phyloP scores from a whole-genome alignment of 2,113 vertebrate species.

The Chaenocephalus aceratus region DNA sequence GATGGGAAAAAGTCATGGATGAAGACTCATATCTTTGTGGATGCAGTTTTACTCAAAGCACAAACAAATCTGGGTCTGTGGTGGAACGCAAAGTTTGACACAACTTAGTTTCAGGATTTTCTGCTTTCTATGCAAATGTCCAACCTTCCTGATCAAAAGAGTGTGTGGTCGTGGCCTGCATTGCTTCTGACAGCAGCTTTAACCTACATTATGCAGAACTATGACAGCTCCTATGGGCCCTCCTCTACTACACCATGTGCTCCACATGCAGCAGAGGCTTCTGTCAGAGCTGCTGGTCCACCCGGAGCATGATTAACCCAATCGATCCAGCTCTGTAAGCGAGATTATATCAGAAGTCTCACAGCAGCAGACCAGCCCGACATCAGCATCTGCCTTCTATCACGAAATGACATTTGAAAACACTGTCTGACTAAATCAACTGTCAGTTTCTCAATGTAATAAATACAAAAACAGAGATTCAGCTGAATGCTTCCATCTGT shows the following conservation, averaged over 20 bases:
- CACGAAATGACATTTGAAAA: neutral
- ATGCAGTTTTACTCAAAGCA: neutral
- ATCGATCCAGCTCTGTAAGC: conserved; percentile 32
- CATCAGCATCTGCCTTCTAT: conserved; percentile 12
- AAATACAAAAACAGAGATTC: conserved; percentile 2
- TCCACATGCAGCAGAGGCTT: conserved; percentile 40
- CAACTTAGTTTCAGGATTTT: neutral
- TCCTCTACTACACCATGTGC: conserved; percentile 20
- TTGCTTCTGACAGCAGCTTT: conserved; percentile 33
- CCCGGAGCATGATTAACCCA: conserved; percentile 26
- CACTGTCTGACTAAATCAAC: neutral
- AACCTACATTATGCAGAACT: conserved; percentile 65
- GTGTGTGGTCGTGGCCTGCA: neutral
- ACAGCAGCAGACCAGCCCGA: conserved; percentile 3
- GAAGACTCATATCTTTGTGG: neutral
- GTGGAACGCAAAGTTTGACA: neutral
- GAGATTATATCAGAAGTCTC: conserved; percentile 43
- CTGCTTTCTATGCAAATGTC: neutral
- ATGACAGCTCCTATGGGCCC: conserved; percentile 67
- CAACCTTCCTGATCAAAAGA: conserved; percentile 5
- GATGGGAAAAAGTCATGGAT: conserved; percentile 1
- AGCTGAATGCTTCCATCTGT: conserved; percentile 8
- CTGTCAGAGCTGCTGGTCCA: conserved; percentile 28
- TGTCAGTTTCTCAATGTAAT: neutral
- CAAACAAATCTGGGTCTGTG: neutral